These are phyloP conservation scores for Lasiurus cinereus DNA, from an alignment of 2,113 vertebrate genomes.

Conservation along the genomic window DNA sequence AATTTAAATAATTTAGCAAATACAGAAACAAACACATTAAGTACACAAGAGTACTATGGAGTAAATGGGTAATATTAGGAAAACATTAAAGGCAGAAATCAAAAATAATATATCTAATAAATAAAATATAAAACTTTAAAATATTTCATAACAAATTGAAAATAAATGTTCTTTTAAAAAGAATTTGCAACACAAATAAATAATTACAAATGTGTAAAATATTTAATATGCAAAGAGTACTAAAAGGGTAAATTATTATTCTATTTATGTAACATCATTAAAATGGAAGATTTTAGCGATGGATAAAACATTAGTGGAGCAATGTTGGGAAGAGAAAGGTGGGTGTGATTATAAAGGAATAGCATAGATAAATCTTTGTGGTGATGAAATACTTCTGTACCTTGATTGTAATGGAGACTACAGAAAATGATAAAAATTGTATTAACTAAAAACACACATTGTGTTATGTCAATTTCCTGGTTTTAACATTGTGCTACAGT, in stretches of 20 bases:
- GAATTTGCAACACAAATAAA: not conserved
- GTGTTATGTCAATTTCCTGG: not conserved
- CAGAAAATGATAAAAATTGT: not conserved
- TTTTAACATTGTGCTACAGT: not conserved
- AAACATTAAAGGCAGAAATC: not conserved
- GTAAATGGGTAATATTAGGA: not conserved
- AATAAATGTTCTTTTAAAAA: not conserved
- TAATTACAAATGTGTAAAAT: not conserved
- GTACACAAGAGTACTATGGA: not conserved
- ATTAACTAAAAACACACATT: not conserved
- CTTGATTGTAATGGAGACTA: not conserved
- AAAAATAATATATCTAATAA: conserved; percentile 33
- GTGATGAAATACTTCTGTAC: not conserved
- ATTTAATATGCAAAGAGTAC: not conserved
- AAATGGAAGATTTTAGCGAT: not conserved
- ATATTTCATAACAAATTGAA: not conserved
- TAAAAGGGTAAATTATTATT: not conserved
- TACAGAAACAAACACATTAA: not conserved
- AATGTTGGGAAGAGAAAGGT: not conserved
- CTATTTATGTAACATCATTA: not conserved
- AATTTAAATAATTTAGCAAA: conserved; percentile 6
- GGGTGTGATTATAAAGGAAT: not conserved
- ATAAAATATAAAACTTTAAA: not conserved
- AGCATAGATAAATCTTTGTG: too few relatives aligned
- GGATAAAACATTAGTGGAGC: not conserved